Evolutionary conservation across 2,888 invertebrate species (phyloP), one percentile per base, ranked within the genome.

Genomic region (Andrena bucephala): DNA sequence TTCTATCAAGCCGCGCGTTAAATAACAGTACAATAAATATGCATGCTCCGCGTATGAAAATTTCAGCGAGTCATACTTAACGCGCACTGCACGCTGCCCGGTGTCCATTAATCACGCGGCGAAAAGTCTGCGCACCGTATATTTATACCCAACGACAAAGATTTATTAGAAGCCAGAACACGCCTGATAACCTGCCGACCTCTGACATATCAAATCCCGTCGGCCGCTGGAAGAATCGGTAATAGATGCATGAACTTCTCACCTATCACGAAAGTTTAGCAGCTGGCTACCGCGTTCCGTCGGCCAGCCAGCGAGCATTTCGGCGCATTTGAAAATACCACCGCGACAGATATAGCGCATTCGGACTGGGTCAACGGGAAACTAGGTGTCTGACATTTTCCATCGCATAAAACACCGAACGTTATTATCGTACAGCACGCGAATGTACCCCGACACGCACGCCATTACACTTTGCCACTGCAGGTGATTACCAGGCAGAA

Each of bases 201-300:
- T 48, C 65, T 84, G 77, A 65, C 85, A 71, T 84, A 84, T 77
- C 42, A n/a, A 33, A 29, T 4, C 24, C 31, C 16, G 20, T 6
- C n/a, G 8, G 27, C 10, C 5, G n/a, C 36, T 42, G 63, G 68
- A 59, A 60, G 77, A 62, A 63, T 73, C 77, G 52, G 31, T 81
- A 81, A 81, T 63, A 67, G 59, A 81, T 77, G 75, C 82, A 79
- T 71, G 81, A 85, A 82, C 85, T 60, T 66, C 67, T 85, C 82
- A 85, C 85, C 85, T 85, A 85, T 85, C 85, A 85, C 85, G 85
- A 85, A 76, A 85, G 70, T 68, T 71, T 65, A 27, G 57, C 66
- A 31, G 48, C 29, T n/a, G 60, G 69, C 33, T 59, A 71, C 54
- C 60, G 20, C 10, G 69, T 81, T 83, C 48, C 69, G 60, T 7